Conservation (phyloP, 2,888 invertebrate species). For the Mantis religiosa region DNA sequence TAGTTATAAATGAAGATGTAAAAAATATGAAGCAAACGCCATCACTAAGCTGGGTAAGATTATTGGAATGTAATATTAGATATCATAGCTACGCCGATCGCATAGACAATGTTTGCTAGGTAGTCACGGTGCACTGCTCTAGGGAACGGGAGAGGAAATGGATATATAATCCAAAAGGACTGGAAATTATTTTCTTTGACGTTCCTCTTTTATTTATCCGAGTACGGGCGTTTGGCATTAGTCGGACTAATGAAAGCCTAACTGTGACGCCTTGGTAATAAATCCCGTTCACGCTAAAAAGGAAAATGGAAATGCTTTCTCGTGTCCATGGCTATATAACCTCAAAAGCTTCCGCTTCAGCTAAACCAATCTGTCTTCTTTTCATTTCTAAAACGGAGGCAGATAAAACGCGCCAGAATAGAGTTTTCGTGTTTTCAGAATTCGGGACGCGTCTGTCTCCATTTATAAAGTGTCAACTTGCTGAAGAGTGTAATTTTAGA, state of each 20-base stretch:
- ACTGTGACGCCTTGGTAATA: neutral
- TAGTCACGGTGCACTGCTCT: neutral
- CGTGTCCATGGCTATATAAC: neutral
- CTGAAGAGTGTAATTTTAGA: neutral
- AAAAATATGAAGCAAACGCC: too few species aligned
- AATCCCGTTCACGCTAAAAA: neutral
- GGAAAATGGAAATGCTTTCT: neutral
- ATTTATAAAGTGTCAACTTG: neutral
- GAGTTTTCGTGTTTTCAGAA: neutral
- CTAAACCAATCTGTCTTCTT: neutral
- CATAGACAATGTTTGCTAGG: too few species aligned
- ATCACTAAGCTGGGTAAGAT: too few species aligned
- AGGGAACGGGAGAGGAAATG: neutral
- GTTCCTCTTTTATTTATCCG: neutral
- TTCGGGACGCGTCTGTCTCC: neutral
- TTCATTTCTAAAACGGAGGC: neutral
- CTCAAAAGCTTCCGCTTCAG: neutral
- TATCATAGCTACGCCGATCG: too few species aligned
- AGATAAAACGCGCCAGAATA: neutral
- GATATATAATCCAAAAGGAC: neutral
- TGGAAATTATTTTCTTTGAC: neutral
- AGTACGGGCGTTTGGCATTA: neutral
- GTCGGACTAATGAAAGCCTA: neutral
- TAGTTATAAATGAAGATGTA: too few species aligned
- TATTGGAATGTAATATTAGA: too few species aligned